A percentile compares a stretch with the other conserved stretches of the same genome.
Evolutionary conservation across 1,140 invertebrate genomes (phyloP).

Genomic region (Zaprionus ghesquierei): DNA sequence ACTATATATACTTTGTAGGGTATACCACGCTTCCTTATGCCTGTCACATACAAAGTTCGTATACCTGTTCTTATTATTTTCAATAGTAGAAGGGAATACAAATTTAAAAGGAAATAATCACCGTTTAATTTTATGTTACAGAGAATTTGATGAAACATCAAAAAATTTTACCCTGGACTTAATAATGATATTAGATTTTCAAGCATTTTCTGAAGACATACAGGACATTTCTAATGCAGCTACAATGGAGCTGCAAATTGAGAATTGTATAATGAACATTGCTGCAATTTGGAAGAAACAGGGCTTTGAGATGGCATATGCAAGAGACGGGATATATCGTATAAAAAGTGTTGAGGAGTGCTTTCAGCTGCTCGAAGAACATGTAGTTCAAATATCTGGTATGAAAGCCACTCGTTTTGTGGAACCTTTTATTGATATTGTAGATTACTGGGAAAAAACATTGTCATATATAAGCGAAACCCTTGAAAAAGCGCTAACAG

Average conservation of each 20-base stretch:
- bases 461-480: slow-evolving; percentile 90
- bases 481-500: slow-evolving; percentile 88
- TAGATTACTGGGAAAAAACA: slow-evolving; percentile 92
- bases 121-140: slow-evolving; percentile 55
- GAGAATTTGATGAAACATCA: slow-evolving; percentile 90
- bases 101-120: too few relatives aligned
- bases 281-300: slow-evolving; percentile 88
- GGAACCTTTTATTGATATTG: slow-evolving; percentile 90
- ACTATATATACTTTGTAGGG: too few relatives aligned
- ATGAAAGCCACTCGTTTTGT: slow-evolving; percentile 95
- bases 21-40: too few relatives aligned
- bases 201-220: slow-evolving; percentile 90
- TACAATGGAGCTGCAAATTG: slow-evolving; percentile 92
- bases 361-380: slow-evolving; percentile 88
- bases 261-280: slow-evolving; percentile 89
- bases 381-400: slow-evolving; percentile 88
- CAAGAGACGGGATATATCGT: slow-evolving; percentile 87
- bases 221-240: slow-evolving; percentile 91
- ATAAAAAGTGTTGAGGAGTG: slow-evolving; percentile 89
- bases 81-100: too few relatives aligned
- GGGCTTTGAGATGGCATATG: slow-evolving; percentile 87
- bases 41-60: too few relatives aligned
- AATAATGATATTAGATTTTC: slow-evolving; percentile 91
- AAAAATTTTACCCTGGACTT: slow-evolving; percentile 90
- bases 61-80: too few relatives aligned